Conservation (phyloP, 92 coral and sea anemone genomes). For the Epizoanthus stellaris region DNA sequence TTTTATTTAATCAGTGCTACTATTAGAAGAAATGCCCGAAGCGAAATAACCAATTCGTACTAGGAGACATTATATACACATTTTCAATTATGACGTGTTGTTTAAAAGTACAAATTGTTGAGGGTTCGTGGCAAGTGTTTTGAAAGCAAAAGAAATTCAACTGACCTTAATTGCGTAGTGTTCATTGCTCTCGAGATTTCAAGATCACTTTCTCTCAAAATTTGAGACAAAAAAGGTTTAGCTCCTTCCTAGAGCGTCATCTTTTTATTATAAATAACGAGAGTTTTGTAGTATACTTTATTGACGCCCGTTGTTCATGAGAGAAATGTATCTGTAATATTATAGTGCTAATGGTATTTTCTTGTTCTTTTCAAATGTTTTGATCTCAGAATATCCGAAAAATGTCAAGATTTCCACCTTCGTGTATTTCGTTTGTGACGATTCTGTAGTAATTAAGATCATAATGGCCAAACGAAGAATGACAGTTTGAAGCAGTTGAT, state of each 20-base stretch:
- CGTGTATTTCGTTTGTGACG: background rate
- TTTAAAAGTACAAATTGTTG: constrained; percentile 11
- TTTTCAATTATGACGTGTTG: constrained; percentile 15
- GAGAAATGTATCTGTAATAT: background rate
- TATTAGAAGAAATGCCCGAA: background rate
- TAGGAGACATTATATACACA: background rate
- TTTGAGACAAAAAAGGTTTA: background rate
- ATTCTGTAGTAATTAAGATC: background rate
- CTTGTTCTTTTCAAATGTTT: background rate
- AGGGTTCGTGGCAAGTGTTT: too few relatives aligned
- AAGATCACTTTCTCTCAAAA: background rate
- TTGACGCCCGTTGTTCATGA: background rate
- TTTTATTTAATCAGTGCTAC: background rate
- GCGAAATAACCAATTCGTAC: background rate
- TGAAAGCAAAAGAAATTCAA: background rate
- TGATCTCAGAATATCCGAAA: background rate
- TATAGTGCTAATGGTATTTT: background rate
- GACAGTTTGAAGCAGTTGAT: constrained; percentile 23
- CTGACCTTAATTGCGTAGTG: constrained; percentile 5
- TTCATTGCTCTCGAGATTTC: constrained; percentile 7
- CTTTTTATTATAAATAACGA: background rate
- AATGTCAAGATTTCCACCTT: background rate
- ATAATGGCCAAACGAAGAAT: background rate
- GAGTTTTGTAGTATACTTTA: background rate
- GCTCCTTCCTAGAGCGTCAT: background rate